These are phyloP conservation scores for Orthonyx spaldingii DNA, from an alignment of 2,113 vertebrate species.

Conservation along the genomic window DNA sequence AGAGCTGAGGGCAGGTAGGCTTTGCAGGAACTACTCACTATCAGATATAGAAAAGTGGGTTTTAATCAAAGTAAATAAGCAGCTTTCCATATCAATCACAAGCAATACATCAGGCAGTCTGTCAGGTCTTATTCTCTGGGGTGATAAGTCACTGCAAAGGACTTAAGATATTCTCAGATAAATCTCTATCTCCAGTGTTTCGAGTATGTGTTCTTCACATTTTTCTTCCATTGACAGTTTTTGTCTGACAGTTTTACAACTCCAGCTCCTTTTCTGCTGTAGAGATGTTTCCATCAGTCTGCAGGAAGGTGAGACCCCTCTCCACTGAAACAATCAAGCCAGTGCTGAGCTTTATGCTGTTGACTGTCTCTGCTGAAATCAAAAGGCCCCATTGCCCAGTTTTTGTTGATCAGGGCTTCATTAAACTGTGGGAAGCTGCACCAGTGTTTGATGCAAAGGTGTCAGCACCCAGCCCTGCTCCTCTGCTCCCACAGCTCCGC, in stretches of 20 bases:
- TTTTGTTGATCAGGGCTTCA: neutral
- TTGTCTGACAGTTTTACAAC: neutral
- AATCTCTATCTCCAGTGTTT: neutral
- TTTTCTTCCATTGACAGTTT: neutral
- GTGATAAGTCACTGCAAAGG: neutral
- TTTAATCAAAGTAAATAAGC: conserved; percentile 6
- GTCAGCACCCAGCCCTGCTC: neutral
- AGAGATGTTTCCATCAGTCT: neutral
- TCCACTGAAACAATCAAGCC: neutral
- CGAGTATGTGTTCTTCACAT: neutral
- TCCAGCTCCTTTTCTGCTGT: neutral
- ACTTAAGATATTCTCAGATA: neutral
- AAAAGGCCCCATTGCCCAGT: neutral
- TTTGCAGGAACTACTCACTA: neutral
- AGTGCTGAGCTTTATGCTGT: neutral
- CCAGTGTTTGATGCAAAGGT: neutral
- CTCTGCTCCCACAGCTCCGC: neutral
- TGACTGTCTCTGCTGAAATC: neutral
- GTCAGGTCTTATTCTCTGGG: neutral
- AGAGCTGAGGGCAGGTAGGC: neutral
- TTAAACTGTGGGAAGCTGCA: neutral
- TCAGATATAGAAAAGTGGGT: neutral
- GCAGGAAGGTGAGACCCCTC: neutral
- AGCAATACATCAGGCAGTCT: neutral
- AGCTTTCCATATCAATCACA: neutral